These are phyloP conservation scores for Nomada fucata DNA, from an alignment of 2,888 invertebrate species.

Conservation along the genomic window DNA sequence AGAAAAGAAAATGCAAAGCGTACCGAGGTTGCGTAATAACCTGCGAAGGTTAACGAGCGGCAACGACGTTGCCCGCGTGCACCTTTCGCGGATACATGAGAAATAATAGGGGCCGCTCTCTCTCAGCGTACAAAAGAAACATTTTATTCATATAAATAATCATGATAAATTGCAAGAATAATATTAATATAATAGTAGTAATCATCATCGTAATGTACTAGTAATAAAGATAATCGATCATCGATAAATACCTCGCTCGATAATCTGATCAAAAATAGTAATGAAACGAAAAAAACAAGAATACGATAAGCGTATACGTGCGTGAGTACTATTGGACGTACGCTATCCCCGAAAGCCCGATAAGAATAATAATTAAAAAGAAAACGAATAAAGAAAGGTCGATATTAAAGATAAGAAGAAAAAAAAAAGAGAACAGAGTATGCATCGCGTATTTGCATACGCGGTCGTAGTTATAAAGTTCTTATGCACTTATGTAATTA, in stretches of 20 bases:
- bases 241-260: constrained; percentile 10
- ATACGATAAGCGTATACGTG: constrained; percentile 66
- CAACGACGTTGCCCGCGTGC: constrained; percentile 62
- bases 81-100: constrained; percentile 65
- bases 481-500: constrained; percentile 50
- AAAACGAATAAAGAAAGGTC: constrained; percentile 17
- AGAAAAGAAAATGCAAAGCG: constrained; percentile 60
- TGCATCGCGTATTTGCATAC: constrained; percentile 28
- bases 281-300: constrained; percentile 37
- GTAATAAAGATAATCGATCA: constrained; percentile 36
- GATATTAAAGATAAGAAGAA: constrained; percentile 51
- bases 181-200: constrained; percentile 32
- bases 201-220: constrained; percentile 13
- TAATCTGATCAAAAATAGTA: constrained; percentile 44
- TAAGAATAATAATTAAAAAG: constrained; percentile 44
- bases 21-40: constrained; percentile 58
- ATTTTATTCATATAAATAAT: constrained; percentile 66
- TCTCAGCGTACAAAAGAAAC: constrained; percentile 69
- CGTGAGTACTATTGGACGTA: constrained; percentile 72
- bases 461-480: constrained; percentile 46
- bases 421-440: constrained; percentile 52
- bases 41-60: constrained; percentile 63
- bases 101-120: constrained; percentile 61
- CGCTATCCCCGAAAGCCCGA: constrained; percentile 73
- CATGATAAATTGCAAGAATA: constrained; percentile 44